Evolutionary conservation across 2,888 invertebrate genomes (phyloP), one percentile per base, ranked within the genome.

Genomic region (Aporophyla lueneburgensis): DNA sequence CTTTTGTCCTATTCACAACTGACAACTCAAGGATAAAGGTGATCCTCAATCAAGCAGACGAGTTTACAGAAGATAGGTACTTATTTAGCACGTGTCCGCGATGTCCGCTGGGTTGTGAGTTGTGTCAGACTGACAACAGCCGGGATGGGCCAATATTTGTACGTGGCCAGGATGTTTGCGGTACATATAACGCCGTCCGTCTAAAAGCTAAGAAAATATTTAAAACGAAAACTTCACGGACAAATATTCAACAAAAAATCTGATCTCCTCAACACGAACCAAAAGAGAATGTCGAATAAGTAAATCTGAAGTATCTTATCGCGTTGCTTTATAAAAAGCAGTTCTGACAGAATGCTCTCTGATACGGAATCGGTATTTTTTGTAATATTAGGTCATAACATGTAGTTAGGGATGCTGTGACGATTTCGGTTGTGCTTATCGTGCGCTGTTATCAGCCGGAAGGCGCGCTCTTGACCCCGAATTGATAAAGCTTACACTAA

Each of bases 381-480:
- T 91, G 71, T 82, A 68, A 91, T 65, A 85, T 89, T 83, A 75
- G 83, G 87, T 87, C 90, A 89, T 91, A 91, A 94, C 87, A 90
- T 87, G 85, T n/a, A n/a, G n/a, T 83, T 79, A 81, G 91, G 95
- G 95, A 95, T 95, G 95, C 96, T 96, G 96, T 84, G 91, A 87
- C 87, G 89, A 89, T 91, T 92, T 91, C 77, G 91, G 91, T 88
- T 86, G 85, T 83, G 83, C 84, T 89, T 90, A 90, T 92, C 93
- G 91, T 88, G 89, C 76, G 74, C 69, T 75, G 88, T 91, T 95
- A 95, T 95, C 95, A 89, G 89, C 92, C 95, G 96, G 96, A 96
- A 95, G 94, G 93, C 94, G 93, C 93, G 96, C 94, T 96, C 96
- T 96, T 96, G 96, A 96, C 96, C 96, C 91, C 93, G 83, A 87